phyloP scores from a whole-genome alignment of 1,140 invertebrate species.

The Calycopis cecrops region DNA sequence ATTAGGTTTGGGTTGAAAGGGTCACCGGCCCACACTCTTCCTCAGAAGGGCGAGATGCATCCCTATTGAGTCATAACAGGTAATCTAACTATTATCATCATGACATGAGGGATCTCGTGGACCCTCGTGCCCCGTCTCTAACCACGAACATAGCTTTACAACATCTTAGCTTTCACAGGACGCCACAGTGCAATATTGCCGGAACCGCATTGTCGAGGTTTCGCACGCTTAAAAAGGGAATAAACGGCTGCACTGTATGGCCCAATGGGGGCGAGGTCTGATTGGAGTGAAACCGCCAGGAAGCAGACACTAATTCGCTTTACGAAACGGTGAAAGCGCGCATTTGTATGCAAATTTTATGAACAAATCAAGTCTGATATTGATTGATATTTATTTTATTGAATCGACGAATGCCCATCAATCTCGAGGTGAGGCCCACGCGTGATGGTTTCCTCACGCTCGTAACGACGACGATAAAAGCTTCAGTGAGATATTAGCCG shows the following conservation, averaged over 20 bases:
- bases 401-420: background rate
- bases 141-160: background rate
- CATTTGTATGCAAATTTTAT: slow-evolving; percentile 16
- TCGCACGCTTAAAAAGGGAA: slow-evolving; percentile 51
- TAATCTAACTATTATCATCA: too few species aligned
- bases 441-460: too few species aligned
- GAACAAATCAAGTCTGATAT: background rate
- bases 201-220: slow-evolving; percentile 44
- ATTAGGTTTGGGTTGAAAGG: too few species aligned
- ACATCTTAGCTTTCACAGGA: background rate
- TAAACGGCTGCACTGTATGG: slow-evolving; percentile 37
- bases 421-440: background rate
- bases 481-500: too few species aligned
- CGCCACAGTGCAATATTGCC: slow-evolving; percentile 17
- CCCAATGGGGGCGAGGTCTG: slow-evolving; percentile 32
- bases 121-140: too few species aligned
- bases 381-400: slow-evolving; percentile 1
- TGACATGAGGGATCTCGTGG: too few species aligned
- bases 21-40: too few species aligned
- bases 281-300: slow-evolving; percentile 20
- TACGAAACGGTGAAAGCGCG: slow-evolving; percentile 38
- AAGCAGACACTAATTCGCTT: slow-evolving; percentile 51
- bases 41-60: too few species aligned
- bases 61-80: too few species aligned
- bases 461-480: too few species aligned